Evolutionary conservation across 2,888 invertebrate genomes (phyloP).

Genomic region (Mystacides longicornis): DNA sequence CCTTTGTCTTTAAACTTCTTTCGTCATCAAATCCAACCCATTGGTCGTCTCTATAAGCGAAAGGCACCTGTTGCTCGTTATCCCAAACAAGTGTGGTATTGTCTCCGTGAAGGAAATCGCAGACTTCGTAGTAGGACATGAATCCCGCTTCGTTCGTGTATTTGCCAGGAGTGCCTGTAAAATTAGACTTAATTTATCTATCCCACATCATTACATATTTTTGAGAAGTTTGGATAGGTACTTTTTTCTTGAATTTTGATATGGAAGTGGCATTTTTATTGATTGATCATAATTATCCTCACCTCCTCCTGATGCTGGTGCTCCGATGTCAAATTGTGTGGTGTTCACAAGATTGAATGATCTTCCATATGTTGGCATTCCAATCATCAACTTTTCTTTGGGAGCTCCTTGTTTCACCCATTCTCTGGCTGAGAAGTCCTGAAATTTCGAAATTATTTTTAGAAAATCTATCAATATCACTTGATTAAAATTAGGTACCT

Average conservation of each 20-base stretch:
- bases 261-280: no score
- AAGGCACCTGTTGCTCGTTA: slow-evolving; percentile 92
- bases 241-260: no score
- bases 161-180: slow-evolving; percentile 59
- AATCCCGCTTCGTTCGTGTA: slow-evolving; percentile 93
- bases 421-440: slow-evolving; percentile 85
- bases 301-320: slow-evolving; percentile 85
- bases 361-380: slow-evolving; percentile 91
- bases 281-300: slow-evolving; percentile 10
- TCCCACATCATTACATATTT: no score
- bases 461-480: no score
- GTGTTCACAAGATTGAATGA: slow-evolving; percentile 82
- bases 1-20: slow-evolving; percentile 84
- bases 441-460: no score
- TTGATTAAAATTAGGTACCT: no score
- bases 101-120: slow-evolving; percentile 81
- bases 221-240: no score
- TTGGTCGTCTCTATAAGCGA: slow-evolving; percentile 83
- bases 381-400: slow-evolving; percentile 88
- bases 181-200: not conserved
- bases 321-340: slow-evolving; percentile 87
- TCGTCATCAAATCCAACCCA: slow-evolving; percentile 96
- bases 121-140: slow-evolving; percentile 92
- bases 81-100: slow-evolving; percentile 94
- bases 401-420: slow-evolving; percentile 93